Percentiles rank a stretch among this genome's conserved stretches.
phyloP scores from a whole-genome alignment of 2,113 vertebrate genomes.

The Callospermophilus lateralis region DNA sequence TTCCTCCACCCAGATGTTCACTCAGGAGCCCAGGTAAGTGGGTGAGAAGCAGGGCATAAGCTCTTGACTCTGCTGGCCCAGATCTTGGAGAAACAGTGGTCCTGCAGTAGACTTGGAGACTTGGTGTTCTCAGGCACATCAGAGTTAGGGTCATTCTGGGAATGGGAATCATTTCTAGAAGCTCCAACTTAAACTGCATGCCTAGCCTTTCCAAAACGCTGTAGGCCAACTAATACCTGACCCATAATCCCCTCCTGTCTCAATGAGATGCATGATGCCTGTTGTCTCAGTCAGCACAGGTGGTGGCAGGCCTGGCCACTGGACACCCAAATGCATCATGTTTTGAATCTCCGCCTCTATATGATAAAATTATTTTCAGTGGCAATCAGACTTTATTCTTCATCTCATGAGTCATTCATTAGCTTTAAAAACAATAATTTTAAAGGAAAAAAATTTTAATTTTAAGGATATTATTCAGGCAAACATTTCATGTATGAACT shows the following conservation, averaged over 20 bases:
- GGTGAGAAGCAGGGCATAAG: accelerated
- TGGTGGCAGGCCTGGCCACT: no score
- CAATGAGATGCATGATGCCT: background rate
- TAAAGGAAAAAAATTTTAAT: slow-evolving; percentile 47
- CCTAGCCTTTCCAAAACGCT: background rate
- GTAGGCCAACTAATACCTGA: background rate
- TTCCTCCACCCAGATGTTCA: accelerated
- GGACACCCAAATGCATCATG: background rate
- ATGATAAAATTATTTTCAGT: slow-evolving; percentile 51
- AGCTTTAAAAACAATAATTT: slow-evolving; percentile 54
- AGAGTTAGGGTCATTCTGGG: background rate
- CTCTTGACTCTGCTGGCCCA: background rate
- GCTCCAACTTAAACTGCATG: background rate
- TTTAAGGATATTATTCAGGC: slow-evolving; percentile 40
- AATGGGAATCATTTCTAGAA: background rate
- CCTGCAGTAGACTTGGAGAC: background rate
- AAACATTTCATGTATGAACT: background rate
- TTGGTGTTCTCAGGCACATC: background rate
- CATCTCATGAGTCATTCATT: background rate
- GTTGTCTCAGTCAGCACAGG: background rate
- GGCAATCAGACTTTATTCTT: slow-evolving; percentile 17
- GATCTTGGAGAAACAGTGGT: background rate
- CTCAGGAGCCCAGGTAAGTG: no score
- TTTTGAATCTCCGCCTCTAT: background rate
- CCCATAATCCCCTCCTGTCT: background rate